Evolutionary conservation across 1,140 invertebrate genomes (phyloP), one percentile per base, ranked within the genome.

Genomic region (Magallana ariakensis): DNA sequence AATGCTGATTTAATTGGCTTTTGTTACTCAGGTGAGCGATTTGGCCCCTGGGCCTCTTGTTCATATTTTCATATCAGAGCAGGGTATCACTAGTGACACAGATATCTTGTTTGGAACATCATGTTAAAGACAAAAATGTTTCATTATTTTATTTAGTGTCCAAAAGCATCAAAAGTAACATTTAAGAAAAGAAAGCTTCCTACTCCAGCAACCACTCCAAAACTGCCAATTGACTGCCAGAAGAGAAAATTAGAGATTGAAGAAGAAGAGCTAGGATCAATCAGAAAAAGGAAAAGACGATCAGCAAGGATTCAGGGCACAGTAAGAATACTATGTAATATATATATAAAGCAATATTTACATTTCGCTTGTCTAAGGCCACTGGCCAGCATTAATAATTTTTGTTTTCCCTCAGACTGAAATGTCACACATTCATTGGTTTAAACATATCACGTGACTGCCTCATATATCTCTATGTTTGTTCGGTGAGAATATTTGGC

Each of bases 291-390:
- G 33, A 75, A 19, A 26, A 9, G 66, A 33, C 26, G 66, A 22
- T 75, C 66, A 26, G 66, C 66, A 75, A 19, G 66, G 66, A 75
- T 75, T 75, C 66, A 75, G 11, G 66, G 66, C 66, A 75, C 22
- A 22, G 66, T 75, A 75, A 60, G 58, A 60, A 60, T 6, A n/a
- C n/a, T 11, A 60, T 1, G 33, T 33, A 33, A 1, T 33, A 3
- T 33, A 46, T 46, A 46, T 4, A 46, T 1, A 5, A 46, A 46
- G 33, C 33, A 46, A 46, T 46, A 46, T 46, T 46, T 46, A 46
- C 3, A 46, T 46, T 46, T 46, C 5, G 33, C 33, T 46, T 46
- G 33, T 46, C 33, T 46, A 46, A 46, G 5, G 33, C 33, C 33
- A 46, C n/a, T n/a, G 33, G 33, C 33, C 33, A 46, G 33, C 33